phyloP scores from a whole-genome alignment of 2,113 vertebrate species.

The Caretta caretta region DNA sequence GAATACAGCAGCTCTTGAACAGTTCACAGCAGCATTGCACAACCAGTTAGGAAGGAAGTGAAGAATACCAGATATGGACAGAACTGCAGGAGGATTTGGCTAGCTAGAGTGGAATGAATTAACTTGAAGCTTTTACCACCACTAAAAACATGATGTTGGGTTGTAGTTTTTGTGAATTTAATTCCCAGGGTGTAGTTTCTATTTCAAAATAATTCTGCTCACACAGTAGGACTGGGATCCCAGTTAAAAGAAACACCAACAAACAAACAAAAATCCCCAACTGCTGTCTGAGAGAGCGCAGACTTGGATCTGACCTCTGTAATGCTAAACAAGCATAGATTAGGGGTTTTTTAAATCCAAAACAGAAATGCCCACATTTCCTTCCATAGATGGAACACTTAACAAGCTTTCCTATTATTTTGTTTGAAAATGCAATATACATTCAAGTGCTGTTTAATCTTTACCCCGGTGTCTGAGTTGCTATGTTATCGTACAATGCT shows the following conservation, averaged over 20 bases:
- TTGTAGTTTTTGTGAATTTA: neutral
- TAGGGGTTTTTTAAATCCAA: neutral
- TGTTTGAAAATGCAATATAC: conserved; percentile 2
- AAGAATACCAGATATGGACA: neutral
- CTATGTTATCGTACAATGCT: conserved; percentile 1
- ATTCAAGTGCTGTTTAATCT: neutral
- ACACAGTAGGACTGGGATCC: neutral
- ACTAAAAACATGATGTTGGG: neutral
- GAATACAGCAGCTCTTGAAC: neutral
- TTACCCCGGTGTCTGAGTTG: neutral
- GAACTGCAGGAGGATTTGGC: neutral
- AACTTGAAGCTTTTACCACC: neutral
- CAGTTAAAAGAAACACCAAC: conserved; percentile 9
- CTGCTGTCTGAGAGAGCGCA: neutral
- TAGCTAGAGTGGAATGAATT: neutral
- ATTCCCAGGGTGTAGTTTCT: neutral
- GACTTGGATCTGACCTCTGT: neutral
- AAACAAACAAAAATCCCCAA: neutral
- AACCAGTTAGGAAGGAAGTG: neutral
- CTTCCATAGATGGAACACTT: conserved; percentile 4
- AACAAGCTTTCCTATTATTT: neutral
- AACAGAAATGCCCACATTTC: conserved; percentile 24
- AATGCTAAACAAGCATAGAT: conserved; percentile 34
- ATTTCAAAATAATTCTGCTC: neutral
- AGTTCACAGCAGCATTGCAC: neutral